Conservation (phyloP, 2,888 invertebrate genomes). For the Hemithea aestivaria region DNA sequence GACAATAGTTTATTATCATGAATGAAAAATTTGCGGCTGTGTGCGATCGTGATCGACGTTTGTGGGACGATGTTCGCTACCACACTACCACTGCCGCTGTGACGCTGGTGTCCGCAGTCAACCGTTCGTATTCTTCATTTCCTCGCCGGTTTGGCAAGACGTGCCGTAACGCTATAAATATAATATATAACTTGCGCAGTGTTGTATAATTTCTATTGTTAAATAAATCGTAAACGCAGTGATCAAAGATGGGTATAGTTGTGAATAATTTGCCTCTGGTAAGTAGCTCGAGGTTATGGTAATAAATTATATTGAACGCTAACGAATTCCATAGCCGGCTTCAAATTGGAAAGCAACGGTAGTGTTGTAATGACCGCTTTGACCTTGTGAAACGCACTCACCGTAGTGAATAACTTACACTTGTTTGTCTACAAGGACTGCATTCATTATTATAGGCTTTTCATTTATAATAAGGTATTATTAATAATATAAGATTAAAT, state of each 20-base stretch:
- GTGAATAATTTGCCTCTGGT: conserved; percentile 67
- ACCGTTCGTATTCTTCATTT: conserved; percentile 56
- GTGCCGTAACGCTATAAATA: conserved; percentile 44
- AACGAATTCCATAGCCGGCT: conserved; percentile 43
- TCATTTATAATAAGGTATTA: no score
- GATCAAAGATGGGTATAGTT: conserved; percentile 63
- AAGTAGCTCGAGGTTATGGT: conserved; percentile 35
- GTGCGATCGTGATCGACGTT: conserved; percentile 46
- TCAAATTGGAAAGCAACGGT: conserved; percentile 72
- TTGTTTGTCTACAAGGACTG: conserved; percentile 46
- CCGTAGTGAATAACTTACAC: conserved; percentile 64
- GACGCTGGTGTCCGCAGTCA: no score
- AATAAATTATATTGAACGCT: conserved; percentile 31
- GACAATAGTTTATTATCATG: conserved; percentile 61
- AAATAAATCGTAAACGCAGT: conserved; percentile 28
- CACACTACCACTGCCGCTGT: conserved; percentile 25
- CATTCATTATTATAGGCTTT: conserved; percentile 26
- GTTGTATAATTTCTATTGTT: conserved; percentile 36
- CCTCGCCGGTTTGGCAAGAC: conserved; percentile 63
- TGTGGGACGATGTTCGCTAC: conserved; percentile 38
- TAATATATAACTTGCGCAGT: conserved; percentile 42
- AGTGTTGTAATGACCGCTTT: conserved; percentile 77
- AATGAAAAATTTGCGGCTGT: conserved; percentile 66
- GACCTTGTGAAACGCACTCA: conserved; percentile 77
- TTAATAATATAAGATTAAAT: no score